Evolutionary conservation across 2,797 vertebrate species (phyloP), one percentile per base, ranked within the genome.

Genomic region (Hafferia zeledoni): DNA sequence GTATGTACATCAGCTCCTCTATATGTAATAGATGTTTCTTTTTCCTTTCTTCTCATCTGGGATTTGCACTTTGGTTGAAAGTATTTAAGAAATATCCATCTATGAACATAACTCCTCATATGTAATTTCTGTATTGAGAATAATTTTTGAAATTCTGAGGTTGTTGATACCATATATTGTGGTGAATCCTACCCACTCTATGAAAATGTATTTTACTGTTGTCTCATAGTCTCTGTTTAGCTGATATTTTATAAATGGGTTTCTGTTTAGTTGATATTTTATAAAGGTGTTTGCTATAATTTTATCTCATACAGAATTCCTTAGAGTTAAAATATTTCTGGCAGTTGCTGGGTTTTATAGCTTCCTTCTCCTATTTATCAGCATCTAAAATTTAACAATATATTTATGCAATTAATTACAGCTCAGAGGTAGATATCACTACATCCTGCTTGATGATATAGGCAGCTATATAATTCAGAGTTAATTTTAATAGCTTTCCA

Each of bases 401-500:
- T 79, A 82, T 67, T 90, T 95, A 39, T n/a, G 24, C 69, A 77
- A 53, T 94, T 85, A 93, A 65, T 53, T 93, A 31, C 27, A 82
- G 43, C 67, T 74, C 9, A 27, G 87, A 80, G 47, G 39, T 63
- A 90, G 83, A 91, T 92, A 65, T 46, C 46, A 61, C 46, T 85
- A 30, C 61, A 37, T 80, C 5, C 3, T 75, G 18, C 79, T 93
- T 87, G 79, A 94, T 31, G 30, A 46, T 61, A 35, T 95, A 68
- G 90, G 49, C 59, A 95, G 39, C n/a, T 68, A 37, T 30, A 31
- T 84, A 57, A 56, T 71, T 97, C 59, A 31, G 60, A 87, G 95
- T 70, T 83, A 70, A 78, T 47, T 69, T 71, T 55, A 55, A 37
- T 89, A 76, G 77, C 30, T 92, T 93, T 77, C 24, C 52, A 37